Conservation (phyloP, 2,113 vertebrate species). For the Turdus rufiventris region DNA sequence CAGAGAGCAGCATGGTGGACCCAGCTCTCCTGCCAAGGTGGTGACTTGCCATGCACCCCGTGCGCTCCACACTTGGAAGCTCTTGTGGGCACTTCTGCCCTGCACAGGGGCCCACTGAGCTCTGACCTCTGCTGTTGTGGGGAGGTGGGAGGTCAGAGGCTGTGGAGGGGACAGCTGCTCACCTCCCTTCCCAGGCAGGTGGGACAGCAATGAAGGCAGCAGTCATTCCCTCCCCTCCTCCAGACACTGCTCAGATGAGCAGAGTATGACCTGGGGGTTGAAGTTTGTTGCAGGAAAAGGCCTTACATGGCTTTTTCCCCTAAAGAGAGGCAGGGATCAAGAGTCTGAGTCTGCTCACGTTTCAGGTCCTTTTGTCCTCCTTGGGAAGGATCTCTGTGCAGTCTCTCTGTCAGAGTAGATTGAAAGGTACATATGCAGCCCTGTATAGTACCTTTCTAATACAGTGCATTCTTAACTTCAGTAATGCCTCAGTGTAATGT, state of each 20-base stretch:
- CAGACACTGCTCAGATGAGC: background rate
- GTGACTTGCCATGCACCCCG: fast-evolving
- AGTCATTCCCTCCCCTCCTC: background rate
- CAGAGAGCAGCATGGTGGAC: background rate
- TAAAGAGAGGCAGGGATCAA: background rate
- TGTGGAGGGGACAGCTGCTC: constrained; percentile 36
- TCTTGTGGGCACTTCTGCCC: background rate
- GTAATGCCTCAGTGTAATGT: background rate
- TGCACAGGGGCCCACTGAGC: background rate
- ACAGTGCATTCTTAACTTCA: background rate
- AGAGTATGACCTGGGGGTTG: background rate
- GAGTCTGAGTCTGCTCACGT: background rate
- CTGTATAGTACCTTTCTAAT: background rate
- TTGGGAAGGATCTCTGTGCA: background rate
- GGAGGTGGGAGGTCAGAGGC: background rate
- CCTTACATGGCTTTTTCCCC: background rate
- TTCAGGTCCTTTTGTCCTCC: background rate
- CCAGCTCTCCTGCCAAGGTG: background rate
- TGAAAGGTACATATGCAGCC: background rate
- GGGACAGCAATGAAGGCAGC: background rate
- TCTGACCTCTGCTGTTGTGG: background rate
- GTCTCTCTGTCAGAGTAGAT: background rate
- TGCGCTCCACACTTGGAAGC: background rate
- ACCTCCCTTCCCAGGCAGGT: constrained; percentile 14
- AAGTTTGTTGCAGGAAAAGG: background rate